These are phyloP conservation scores for Styela plicata DNA, from an alignment of 23 tunicate genomes.

Conservation along the genomic window DNA sequence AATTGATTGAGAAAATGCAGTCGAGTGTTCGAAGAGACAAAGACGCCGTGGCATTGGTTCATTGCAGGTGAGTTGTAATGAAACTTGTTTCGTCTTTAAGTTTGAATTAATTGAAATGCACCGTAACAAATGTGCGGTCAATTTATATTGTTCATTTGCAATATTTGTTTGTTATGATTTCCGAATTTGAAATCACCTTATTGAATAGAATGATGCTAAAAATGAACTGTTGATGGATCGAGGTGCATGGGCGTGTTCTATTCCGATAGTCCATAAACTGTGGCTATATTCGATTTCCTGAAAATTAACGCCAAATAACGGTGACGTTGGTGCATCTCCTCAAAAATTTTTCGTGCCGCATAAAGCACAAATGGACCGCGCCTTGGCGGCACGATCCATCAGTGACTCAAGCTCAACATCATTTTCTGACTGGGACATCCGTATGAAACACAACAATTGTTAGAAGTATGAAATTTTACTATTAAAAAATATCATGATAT, in stretches of 20 bases:
- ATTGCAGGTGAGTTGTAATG: background rate
- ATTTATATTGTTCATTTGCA: background rate
- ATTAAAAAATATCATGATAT: background rate
- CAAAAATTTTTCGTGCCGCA: no score
- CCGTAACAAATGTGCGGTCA: no score
- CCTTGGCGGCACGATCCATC: no score
- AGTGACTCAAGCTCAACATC: no score
- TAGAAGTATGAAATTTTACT: background rate
- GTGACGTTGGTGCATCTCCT: no score
- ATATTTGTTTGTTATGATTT: no score
- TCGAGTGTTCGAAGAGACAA: background rate
- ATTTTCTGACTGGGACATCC: background rate
- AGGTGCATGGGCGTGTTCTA: no score
- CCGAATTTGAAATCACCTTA: background rate
- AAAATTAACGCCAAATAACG: no score
- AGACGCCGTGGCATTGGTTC: background rate
- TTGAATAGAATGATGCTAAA: no score
- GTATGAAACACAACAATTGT: background rate
- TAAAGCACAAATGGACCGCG: no score
- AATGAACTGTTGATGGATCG: no score
- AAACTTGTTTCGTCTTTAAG: background rate
- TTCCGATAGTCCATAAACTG: background rate
- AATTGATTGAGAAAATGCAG: conserved; percentile 1
- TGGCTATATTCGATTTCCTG: no score
- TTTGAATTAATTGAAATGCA: background rate